Conservation (phyloP, 2,888 invertebrate genomes). For the Andrena minutula region DNA sequence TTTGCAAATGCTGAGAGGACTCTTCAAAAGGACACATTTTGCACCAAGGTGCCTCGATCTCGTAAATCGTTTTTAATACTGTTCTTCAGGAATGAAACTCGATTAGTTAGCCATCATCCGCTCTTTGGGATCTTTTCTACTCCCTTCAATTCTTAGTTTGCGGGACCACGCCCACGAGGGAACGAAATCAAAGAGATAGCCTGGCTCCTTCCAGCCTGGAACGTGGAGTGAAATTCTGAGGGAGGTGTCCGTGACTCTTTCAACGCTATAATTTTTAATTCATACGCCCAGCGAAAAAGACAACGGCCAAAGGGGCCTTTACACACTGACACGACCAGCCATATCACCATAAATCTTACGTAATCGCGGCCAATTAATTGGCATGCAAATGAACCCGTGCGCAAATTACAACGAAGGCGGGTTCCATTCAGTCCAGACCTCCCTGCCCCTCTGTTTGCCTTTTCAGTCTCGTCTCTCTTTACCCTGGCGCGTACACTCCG, state of each 20-base stretch:
- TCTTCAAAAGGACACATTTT: too few species aligned
- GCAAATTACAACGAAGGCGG: constrained; percentile 62
- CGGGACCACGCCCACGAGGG: neutral
- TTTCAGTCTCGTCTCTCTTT: neutral
- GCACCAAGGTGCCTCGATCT: too few species aligned
- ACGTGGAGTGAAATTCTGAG: neutral
- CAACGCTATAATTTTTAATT: constrained; percentile 45
- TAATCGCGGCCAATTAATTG: constrained; percentile 71
- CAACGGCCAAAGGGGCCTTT: constrained; percentile 8
- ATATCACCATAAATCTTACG: constrained; percentile 64
- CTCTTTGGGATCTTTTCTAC: neutral
- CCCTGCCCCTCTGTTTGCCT: constrained; percentile 4
- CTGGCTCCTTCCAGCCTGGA: neutral
- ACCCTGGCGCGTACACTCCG: neutral
- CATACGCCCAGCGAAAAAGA: constrained; percentile 11
- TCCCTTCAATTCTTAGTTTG: neutral
- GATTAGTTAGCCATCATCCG: neutral
- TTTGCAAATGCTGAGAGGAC: too few species aligned
- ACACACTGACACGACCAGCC: constrained; percentile 29
- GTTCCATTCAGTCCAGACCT: constrained; percentile 47
- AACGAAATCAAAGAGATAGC: neutral
- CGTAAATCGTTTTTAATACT: neutral
- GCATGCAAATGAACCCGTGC: constrained; percentile 71
- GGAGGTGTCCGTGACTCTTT: neutral
- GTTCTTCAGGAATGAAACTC: neutral